A percentile compares a stretch with the other conserved stretches of the same genome.
phyloP scores from a whole-genome alignment of 2,797 vertebrate species.

The Thamnophis elegans region DNA sequence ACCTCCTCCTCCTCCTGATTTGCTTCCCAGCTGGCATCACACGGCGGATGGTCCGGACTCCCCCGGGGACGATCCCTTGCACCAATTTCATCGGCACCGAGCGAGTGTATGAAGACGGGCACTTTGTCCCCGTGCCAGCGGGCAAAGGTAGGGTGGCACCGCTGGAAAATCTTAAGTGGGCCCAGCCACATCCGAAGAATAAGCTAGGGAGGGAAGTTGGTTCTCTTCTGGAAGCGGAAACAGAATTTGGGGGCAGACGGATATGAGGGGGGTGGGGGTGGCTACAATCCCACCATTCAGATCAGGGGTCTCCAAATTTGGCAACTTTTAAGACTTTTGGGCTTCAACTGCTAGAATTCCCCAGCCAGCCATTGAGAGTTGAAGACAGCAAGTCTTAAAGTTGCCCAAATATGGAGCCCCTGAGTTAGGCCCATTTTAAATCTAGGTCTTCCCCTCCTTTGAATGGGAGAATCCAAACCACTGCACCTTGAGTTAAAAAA shows the following conservation, averaged over 20 bases:
- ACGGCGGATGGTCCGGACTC: constrained; percentile 84
- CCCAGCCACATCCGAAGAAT: background rate
- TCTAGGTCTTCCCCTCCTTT: background rate
- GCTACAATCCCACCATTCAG: background rate
- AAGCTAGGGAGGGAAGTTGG: background rate
- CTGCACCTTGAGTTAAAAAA: background rate
- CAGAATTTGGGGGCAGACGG: background rate
- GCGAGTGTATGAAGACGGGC: constrained; percentile 65
- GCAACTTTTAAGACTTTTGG: background rate
- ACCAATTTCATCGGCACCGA: constrained; percentile 84
- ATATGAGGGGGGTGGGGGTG: background rate
- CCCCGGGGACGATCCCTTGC: constrained; percentile 71
- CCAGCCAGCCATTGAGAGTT: background rate
- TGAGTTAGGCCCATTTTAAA: background rate
- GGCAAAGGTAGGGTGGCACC: constrained; percentile 78
- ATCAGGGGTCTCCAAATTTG: background rate
- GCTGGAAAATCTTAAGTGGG: background rate
- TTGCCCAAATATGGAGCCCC: background rate
- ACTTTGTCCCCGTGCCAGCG: constrained; percentile 81
- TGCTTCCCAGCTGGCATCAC: constrained; percentile 77
- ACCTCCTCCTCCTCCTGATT: background rate
- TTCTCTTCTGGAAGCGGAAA: background rate
- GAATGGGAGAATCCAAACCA: background rate
- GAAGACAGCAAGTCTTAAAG: background rate
- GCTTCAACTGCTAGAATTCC: background rate